phyloP scores from a whole-genome alignment of 92 coral and sea anemone genomes.

The Porites rus region DNA sequence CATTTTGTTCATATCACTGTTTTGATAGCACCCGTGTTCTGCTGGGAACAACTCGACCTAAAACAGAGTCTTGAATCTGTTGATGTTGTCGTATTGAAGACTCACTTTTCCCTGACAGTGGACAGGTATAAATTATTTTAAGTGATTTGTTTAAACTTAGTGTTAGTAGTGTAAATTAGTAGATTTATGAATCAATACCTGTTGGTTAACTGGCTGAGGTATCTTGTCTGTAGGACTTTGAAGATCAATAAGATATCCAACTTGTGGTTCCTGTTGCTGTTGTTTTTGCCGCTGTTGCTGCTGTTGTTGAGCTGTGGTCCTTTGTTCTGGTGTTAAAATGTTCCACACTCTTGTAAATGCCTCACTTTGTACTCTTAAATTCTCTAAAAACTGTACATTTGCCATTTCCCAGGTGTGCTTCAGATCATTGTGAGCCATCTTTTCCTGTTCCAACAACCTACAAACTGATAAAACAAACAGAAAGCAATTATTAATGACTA shows the following conservation, averaged over 20 bases:
- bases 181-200: constrained; percentile 32
- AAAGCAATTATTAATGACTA: not conserved
- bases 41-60: too few relatives aligned
- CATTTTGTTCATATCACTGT: too few relatives aligned
- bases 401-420: constrained; percentile 99
- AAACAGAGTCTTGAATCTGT: too few relatives aligned
- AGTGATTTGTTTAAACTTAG: too few relatives aligned
- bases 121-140: too few relatives aligned
- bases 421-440: constrained; percentile 86
- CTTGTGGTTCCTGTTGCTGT: constrained; percentile 53
- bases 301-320: constrained; percentile 56
- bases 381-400: constrained; percentile 91
- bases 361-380: constrained; percentile 71
- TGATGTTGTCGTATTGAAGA: too few relatives aligned
- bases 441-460: constrained; percentile 90
- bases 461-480: constrained; percentile 66
- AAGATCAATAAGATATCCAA: constrained; percentile 69
- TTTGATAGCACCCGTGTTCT: too few relatives aligned
- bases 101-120: too few relatives aligned
- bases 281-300: constrained; percentile 17
- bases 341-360: constrained; percentile 77
- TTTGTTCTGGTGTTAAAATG: constrained; percentile 84
- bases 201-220: constrained; percentile 59
- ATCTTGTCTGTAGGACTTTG: constrained; percentile 62
- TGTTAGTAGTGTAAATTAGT: too few relatives aligned